A percentile compares a stretch with the other conserved stretches of the same genome.
phyloP scores from a whole-genome alignment of 2,888 invertebrate genomes.

The Spilosoma lubricipeda region DNA sequence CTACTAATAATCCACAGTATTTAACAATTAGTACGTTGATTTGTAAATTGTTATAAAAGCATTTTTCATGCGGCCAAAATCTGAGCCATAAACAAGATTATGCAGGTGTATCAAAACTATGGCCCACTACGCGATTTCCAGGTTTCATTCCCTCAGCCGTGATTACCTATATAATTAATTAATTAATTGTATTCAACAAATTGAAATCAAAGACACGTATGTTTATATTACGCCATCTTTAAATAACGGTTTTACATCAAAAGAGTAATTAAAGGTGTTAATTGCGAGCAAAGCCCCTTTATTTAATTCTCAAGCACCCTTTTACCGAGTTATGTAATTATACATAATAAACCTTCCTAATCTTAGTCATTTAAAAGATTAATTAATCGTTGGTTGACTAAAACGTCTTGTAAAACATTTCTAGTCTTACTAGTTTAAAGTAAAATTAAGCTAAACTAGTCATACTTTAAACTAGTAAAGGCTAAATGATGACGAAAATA shows the following conservation, averaged over 20 bases:
- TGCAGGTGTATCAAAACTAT: no score
- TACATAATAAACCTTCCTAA: slow-evolving; percentile 43
- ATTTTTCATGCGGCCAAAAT: no score
- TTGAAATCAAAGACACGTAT: neutral
- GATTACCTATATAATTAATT: neutral
- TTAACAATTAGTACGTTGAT: no score
- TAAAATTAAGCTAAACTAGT: neutral
- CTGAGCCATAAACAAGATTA: no score
- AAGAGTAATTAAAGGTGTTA: slow-evolving; percentile 58
- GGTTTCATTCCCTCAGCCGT: neutral
- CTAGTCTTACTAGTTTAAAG: neutral
- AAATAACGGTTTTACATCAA: slow-evolving; percentile 36
- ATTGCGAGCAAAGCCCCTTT: slow-evolving; percentile 57
- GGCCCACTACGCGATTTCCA: neutral
- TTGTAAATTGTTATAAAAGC: no score
- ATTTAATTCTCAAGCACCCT: slow-evolving; percentile 60
- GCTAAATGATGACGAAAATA: neutral
- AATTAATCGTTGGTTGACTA: slow-evolving; percentile 14
- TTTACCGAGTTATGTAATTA: slow-evolving; percentile 35
- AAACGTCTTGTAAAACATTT: neutral
- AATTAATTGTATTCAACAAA: neutral
- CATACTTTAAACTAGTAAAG: neutral
- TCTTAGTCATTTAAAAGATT: slow-evolving; percentile 41
- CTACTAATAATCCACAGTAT: no score
- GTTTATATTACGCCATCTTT: slow-evolving; percentile 11